phyloP scores from a whole-genome alignment of 2,797 vertebrate genomes.

The Zalophus californianus region DNA sequence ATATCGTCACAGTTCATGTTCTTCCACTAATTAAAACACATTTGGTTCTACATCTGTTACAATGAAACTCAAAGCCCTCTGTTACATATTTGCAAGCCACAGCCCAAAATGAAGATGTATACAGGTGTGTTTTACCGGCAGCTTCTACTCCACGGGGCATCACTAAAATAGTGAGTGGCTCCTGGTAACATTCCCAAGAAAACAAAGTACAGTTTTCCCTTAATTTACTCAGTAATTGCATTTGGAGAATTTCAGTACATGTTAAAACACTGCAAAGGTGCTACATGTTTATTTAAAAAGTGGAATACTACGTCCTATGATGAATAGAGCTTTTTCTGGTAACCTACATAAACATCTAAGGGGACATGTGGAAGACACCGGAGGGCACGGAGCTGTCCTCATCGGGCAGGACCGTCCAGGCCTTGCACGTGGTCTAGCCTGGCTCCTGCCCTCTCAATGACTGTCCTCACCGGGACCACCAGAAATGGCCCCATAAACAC shows the following conservation, averaged over 20 bases:
- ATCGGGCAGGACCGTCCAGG: accelerated
- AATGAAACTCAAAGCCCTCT: neutral
- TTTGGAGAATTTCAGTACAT: neutral
- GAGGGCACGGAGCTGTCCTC: neutral
- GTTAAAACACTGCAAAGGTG: constrained; percentile 18
- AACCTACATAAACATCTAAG: neutral
- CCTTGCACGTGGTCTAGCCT: neutral
- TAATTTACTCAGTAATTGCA: constrained; percentile 5
- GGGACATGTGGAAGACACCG: accelerated
- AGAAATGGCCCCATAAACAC: neutral
- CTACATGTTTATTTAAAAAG: neutral
- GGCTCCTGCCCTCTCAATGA: neutral
- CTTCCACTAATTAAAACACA: neutral
- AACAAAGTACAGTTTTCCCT: neutral
- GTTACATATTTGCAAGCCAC: neutral
- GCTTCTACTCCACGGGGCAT: neutral
- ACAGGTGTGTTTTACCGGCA: too few relatives aligned
- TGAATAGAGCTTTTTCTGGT: neutral
- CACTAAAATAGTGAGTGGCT: neutral
- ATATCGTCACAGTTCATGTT: neutral
- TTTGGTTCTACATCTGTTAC: neutral
- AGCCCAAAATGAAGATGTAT: neutral
- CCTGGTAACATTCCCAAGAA: neutral
- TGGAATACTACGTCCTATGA: neutral
- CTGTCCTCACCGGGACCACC: too few relatives aligned